Percentiles rank a stretch among this genome's conserved stretches.
Conservation (phyloP, 1,140 invertebrate genomes). For the Aphis gossypii region DNA sequence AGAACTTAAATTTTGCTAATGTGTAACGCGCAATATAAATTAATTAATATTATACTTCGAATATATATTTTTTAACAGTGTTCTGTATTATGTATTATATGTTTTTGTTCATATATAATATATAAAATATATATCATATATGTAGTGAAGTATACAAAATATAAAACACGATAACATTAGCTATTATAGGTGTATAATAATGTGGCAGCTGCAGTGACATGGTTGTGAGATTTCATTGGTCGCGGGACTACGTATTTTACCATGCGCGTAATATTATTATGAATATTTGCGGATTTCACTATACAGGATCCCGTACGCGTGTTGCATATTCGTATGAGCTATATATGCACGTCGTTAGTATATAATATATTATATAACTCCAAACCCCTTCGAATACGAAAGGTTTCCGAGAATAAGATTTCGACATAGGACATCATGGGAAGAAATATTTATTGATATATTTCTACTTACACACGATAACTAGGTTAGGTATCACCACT, state of each 20-base stretch:
- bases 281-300: not conserved
- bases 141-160: not conserved
- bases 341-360: not conserved
- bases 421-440: not conserved
- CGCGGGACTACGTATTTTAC: not conserved
- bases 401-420: not conserved
- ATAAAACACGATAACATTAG: slow-evolving; percentile 6
- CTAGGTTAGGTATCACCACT: not conserved
- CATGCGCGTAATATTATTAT: not conserved
- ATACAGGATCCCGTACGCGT: not conserved
- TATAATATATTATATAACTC: not conserved
- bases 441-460: not conserved
- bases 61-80: not conserved
- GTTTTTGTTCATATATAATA: not conserved
- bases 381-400: not conserved
- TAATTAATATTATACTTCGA: not conserved
- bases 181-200: not conserved
- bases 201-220: not conserved
- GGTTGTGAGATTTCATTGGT: not conserved
- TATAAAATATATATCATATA: not conserved
- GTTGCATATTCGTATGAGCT: slow-evolving; percentile 10
- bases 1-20: not conserved
- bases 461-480: not conserved
- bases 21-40: not conserved
- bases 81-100: not conserved